Base-by-base conservation (phyloP, 2,797 vertebrate species). In the Uromys caudimaculatus region DNA sequence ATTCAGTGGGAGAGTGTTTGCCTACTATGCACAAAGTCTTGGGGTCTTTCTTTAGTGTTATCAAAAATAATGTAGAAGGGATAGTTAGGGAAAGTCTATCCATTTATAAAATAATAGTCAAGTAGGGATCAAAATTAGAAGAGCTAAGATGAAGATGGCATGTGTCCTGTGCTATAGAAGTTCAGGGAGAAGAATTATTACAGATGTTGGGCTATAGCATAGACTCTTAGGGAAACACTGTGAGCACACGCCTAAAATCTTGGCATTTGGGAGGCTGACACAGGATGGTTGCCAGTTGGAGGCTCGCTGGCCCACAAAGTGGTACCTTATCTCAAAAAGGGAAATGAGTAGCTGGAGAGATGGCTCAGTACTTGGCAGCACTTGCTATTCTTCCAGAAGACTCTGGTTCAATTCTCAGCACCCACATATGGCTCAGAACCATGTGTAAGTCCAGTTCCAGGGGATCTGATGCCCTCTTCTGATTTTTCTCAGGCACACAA, bases 101-200 rank as follows among this genome's bases (percentile, higher is more conserved):
- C 16, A 85, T 77, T 93, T 76, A 87, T 94, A 41, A 56, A 69
- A 38, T 38, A 76, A 75, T 83, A 88, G 44, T 14, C 41, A 83
- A 71, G 32, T 75, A 89, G 38, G 78, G 21, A 92, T 16, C 94
- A 82, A 92, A 96, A 88, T 93, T 27, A 1, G 82, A 83, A 93
- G 35, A 93, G 29, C 62, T 44, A 87, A 84, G 78, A 92, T 86
- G 50, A 93, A 88, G 32, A 41, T 75, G 1, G 23, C 23, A 23
- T 77, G 17, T 75, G 62, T 82, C 38, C 78, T 84, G 79, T 86
- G 17, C 47, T 44, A 44, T 67, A 60, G 87, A 56, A 56, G 3
- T 90, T 87, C 4, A 75, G 21, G 54, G 38, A 23, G 41, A 85
- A 52, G n/a, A 50, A 62, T 97, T 91, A 35, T 91, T 97, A 86